Conservation (phyloP, 1,140 invertebrate genomes). For the Amphibalanus amphitrite region DNA sequence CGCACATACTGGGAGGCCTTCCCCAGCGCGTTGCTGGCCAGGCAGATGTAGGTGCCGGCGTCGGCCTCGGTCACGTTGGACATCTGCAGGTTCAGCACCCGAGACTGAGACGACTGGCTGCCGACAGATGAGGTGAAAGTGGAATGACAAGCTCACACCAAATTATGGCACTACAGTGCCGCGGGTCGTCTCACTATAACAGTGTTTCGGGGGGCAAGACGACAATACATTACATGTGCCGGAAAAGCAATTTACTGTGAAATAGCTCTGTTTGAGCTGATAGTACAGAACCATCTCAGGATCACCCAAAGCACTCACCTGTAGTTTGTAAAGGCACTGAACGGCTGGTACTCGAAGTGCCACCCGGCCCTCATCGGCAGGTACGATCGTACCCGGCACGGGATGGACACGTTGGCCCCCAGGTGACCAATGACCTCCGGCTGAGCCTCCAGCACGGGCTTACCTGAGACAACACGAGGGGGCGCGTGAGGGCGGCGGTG, state of each 20-base stretch:
- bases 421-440: not conserved
- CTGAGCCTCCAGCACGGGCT: not conserved
- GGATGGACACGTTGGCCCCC: not conserved
- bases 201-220: too few species aligned
- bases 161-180: too few species aligned
- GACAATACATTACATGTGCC: too few species aligned
- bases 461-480: not conserved
- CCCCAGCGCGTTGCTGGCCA: conserved; percentile 30
- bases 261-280: too few species aligned
- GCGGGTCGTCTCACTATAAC: too few species aligned
- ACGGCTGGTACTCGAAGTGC: not conserved
- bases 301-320: not conserved
- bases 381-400: not conserved
- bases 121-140: not conserved
- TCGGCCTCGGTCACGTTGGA: conserved; percentile 30
- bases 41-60: conserved; percentile 37
- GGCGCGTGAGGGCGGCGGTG: too few species aligned
- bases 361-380: not conserved
- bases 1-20: not conserved
- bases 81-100: conserved; percentile 7
- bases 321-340: not conserved
- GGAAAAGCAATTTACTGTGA: too few species aligned
- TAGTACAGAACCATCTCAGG: too few species aligned
- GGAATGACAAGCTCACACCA: too few species aligned
- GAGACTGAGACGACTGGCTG: not conserved